Conservation (phyloP, 2,113 vertebrate genomes). For the Silurus asotus region DNA sequence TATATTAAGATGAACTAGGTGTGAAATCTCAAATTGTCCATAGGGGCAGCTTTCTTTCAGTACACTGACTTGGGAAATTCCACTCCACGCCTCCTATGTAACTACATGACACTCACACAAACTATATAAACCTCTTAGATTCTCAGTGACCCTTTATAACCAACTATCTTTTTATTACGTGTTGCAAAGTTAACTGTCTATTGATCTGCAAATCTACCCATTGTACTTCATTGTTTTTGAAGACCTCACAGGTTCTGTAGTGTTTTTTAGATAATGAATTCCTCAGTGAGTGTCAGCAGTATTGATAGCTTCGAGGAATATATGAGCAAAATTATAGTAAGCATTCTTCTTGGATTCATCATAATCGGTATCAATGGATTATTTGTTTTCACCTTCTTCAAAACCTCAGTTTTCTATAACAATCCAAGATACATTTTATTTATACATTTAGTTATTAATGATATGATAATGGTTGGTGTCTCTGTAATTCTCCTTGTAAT, state of each 20-base stretch:
- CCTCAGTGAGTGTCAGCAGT: not conserved
- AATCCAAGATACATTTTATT: constrained; percentile 55
- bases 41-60: not conserved
- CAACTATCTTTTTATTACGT: no score
- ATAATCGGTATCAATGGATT: constrained; percentile 47
- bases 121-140: constrained; percentile 23
- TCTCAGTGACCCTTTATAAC: not conserved
- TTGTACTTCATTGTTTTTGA: not conserved
- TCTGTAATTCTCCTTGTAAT: constrained; percentile 30
- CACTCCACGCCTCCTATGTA: not conserved
- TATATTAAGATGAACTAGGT: not conserved
- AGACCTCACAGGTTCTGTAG: not conserved
- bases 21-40: not conserved
- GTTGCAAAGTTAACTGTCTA: not conserved
- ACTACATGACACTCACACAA: not conserved
- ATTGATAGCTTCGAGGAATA: constrained; percentile 5
- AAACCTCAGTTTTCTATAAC: constrained; percentile 39
- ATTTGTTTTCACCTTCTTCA: constrained; percentile 46
- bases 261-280: constrained; percentile 30
- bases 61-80: not conserved
- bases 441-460: constrained; percentile 55
- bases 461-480: constrained; percentile 47
- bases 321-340: constrained; percentile 19
- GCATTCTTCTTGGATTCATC: constrained; percentile 36
- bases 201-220: not conserved